Evolutionary conservation across 1,140 invertebrate genomes (phyloP).

Genomic region (Vanessa tameamea): DNA sequence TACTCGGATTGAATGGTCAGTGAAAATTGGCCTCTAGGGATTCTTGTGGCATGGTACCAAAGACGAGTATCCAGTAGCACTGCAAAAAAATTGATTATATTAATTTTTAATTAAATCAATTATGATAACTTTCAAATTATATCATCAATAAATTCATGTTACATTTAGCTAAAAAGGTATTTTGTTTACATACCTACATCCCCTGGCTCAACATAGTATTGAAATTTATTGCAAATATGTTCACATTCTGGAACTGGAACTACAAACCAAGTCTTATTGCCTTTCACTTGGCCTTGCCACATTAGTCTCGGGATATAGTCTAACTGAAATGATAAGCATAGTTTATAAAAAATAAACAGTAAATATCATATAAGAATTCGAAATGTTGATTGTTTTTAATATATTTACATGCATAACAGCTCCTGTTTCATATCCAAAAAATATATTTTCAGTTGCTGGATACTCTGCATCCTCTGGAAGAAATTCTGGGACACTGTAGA

Average conservation of each 20-base stretch:
- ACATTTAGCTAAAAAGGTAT: neutral
- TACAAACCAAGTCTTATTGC: constrained; percentile 92
- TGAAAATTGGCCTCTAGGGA: constrained; percentile 91
- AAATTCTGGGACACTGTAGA: constrained; percentile 93
- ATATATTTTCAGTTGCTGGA: constrained; percentile 94
- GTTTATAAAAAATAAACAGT: neutral
- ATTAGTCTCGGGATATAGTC: constrained; percentile 95
- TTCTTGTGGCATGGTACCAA: constrained; percentile 95
- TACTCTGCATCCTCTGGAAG: constrained; percentile 93
- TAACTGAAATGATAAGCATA: constrained; percentile 83
- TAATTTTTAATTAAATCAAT: neutral
- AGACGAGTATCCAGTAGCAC: constrained; percentile 93
- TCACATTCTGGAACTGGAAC: constrained; percentile 95
- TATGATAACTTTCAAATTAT: neutral
- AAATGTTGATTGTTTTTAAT: neutral
- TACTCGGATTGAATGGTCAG: constrained; percentile 96
- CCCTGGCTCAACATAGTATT: constrained; percentile 90
- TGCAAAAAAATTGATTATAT: constrained; percentile 65
- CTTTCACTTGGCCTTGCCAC: constrained; percentile 96
- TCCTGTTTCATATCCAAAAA: constrained; percentile 95
- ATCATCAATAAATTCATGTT: neutral
- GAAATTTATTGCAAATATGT: constrained; percentile 85
- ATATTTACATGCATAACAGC: constrained; percentile 93
- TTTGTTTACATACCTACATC: constrained; percentile 85
- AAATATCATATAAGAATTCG: too few relatives aligned